Base-by-base conservation (phyloP, 2,888 invertebrate species). In the Harpalus rufipes region DNA sequence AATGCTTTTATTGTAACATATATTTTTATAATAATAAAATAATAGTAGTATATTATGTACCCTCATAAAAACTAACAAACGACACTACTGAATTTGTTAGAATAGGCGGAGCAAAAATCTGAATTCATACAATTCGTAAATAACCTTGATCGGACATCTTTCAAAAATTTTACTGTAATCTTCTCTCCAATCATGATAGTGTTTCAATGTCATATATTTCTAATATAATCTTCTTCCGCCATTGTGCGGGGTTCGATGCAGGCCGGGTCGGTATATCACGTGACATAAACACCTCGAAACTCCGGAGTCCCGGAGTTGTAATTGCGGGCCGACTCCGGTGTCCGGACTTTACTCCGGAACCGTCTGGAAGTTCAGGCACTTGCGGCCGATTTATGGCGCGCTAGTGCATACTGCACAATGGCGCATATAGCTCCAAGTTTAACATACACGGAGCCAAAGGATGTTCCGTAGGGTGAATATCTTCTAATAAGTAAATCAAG, bases 231-330 rank as follows among this genome's bases (percentile, higher is more conserved):
- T 32, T 32, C 32, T 32, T 32, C 32, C 5, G 12, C 10, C 3
- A 2, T 51, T 51, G 44, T 51, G 10, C 4, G 0, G 12, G 12
- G 44, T 51, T 51, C 44, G 44, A 51, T 51, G 44, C 44, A 7
- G 3, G 25, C 32, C 5, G 32, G 32, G 44, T 51, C 44, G 1
- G 44, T 51, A 51, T 51, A 51, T 51, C 44, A 51, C 44, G 59
- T 59, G 59, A 16, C 59, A 14, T 59, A 59, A 59, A 59, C 59
- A 59, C 59, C 59, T 51, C 44, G 10, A 51, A 51, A 51, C 44
- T 51, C 44, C 44, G 44, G 7, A 12, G 44, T 32, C 32, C 44
- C 44, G 44, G 44, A 51, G 44, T 51, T 51, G 44, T 51, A 51
- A 51, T 51, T 51, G 44, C 44, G 32, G 32, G 32, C 32, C 32